Conservation (phyloP, 2,888 invertebrate genomes). For the Agrotis exclamationis region DNA sequence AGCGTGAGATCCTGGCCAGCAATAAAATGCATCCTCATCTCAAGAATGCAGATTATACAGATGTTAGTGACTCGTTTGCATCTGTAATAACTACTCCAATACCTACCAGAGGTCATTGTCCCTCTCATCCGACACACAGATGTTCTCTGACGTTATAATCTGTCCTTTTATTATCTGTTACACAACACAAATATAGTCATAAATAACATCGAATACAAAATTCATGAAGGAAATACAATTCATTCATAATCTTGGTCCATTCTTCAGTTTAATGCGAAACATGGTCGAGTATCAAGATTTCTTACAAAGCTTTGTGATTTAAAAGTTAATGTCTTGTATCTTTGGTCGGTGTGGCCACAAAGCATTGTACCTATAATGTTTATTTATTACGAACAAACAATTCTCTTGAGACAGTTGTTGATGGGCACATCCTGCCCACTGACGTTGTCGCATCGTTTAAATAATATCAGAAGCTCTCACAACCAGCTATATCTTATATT, state of each 20-base stretch:
- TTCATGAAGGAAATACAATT: slow-evolving; percentile 66
- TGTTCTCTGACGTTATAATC: slow-evolving; percentile 72
- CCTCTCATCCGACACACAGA: slow-evolving; percentile 69
- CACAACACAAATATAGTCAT: slow-evolving; percentile 55
- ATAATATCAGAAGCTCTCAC: slow-evolving; percentile 56
- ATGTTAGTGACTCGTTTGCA: slow-evolving; percentile 58
- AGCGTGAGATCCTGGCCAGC: slow-evolving; percentile 37
- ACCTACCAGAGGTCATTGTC: slow-evolving; percentile 72
- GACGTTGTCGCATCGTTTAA: slow-evolving; percentile 63
- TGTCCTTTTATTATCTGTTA: slow-evolving; percentile 60
- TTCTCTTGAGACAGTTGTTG: slow-evolving; percentile 69
- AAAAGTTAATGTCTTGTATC: slow-evolving; percentile 73
- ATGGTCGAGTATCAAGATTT: slow-evolving; percentile 60
- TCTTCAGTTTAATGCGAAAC: slow-evolving; percentile 70
- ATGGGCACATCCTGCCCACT: slow-evolving; percentile 76
- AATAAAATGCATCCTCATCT: slow-evolving; percentile 44
- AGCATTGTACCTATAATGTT: slow-evolving; percentile 77
- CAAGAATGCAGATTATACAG: slow-evolving; percentile 61
- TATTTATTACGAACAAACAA: slow-evolving; percentile 76
- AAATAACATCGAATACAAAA: slow-evolving; percentile 62
- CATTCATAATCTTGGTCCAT: slow-evolving; percentile 74
- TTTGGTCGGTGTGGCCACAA: slow-evolving; percentile 60
- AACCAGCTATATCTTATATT: slow-evolving; percentile 46
- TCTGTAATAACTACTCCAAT: slow-evolving; percentile 60
- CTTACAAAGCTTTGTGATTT: slow-evolving; percentile 71